These are phyloP conservation scores for Rhamphomyia laevipes DNA, from an alignment of 2,888 invertebrate genomes.

Conservation along the genomic window DNA sequence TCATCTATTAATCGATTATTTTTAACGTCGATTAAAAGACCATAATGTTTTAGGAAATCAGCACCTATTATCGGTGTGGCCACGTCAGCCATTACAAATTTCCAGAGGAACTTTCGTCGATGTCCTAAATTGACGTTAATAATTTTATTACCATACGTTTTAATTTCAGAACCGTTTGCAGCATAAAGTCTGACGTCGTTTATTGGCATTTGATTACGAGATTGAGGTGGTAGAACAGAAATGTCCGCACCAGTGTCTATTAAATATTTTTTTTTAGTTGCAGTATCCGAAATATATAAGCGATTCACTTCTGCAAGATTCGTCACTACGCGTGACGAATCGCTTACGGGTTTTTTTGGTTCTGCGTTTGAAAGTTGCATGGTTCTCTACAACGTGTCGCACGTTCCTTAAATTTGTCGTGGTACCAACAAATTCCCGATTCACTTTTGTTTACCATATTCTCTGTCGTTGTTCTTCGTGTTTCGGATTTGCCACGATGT, in stretches of 20 bases:
- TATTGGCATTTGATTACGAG: background rate
- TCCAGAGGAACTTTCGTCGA: constrained; percentile 3
- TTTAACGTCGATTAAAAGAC: constrained; percentile 1
- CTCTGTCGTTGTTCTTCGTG: too few relatives aligned
- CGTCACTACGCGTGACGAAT: background rate
- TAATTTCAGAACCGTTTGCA: constrained; percentile 5
- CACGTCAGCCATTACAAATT: constrained; percentile 3
- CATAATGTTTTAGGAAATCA: constrained; percentile 6
- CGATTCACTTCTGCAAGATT: background rate
- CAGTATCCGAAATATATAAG: background rate
- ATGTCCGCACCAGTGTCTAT: constrained; percentile 11
- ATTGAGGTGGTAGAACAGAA: constrained; percentile 8
- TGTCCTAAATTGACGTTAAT: constrained; percentile 1
- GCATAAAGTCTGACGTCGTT: constrained; percentile 1
- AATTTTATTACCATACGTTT: background rate
- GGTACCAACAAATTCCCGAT: background rate
- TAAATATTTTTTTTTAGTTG: background rate
- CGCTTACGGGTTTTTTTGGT: background rate
- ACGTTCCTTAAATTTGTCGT: background rate
- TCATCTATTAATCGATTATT: background rate
- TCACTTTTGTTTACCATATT: too few relatives aligned
- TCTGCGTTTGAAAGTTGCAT: background rate
- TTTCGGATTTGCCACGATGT: too few relatives aligned
- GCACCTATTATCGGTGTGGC: constrained; percentile 5
- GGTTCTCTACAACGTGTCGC: background rate